phyloP scores from a whole-genome alignment of 2,113 vertebrate genomes.

The Chelonoidis abingdonii region DNA sequence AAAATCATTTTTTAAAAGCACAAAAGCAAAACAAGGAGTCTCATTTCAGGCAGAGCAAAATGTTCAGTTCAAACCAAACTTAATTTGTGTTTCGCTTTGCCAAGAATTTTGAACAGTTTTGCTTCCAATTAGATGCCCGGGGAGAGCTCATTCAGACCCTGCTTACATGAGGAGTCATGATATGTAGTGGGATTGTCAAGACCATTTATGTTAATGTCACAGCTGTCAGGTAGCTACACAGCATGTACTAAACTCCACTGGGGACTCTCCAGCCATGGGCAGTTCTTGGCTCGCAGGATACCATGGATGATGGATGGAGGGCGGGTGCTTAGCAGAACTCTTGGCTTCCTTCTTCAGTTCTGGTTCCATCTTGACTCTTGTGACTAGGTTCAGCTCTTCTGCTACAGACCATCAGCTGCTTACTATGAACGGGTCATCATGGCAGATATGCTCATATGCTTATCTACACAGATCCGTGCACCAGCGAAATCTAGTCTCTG shows the following conservation, averaged over 20 bases:
- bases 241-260: slow-evolving; percentile 13
- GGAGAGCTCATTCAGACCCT: too few relatives aligned
- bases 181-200: not conserved
- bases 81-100: too few relatives aligned
- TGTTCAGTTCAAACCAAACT: too few relatives aligned
- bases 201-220: not conserved
- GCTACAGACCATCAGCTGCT: not conserved
- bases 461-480: not conserved
- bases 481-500: not conserved
- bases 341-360: not conserved
- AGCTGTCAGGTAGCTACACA: accelerated
- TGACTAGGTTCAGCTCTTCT: too few relatives aligned
- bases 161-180: not conserved
- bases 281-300: not conserved
- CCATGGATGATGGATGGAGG: not conserved
- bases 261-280: not conserved
- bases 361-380: not conserved
- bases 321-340: not conserved
- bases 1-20: not conserved
- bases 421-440: not conserved
- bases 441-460: not conserved
- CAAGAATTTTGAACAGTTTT: too few relatives aligned
- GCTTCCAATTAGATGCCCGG: too few relatives aligned
- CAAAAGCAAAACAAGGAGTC: not conserved
- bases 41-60: not conserved